phyloP scores from a whole-genome alignment of 1,140 invertebrate genomes.

The Bombus sylvicola region DNA sequence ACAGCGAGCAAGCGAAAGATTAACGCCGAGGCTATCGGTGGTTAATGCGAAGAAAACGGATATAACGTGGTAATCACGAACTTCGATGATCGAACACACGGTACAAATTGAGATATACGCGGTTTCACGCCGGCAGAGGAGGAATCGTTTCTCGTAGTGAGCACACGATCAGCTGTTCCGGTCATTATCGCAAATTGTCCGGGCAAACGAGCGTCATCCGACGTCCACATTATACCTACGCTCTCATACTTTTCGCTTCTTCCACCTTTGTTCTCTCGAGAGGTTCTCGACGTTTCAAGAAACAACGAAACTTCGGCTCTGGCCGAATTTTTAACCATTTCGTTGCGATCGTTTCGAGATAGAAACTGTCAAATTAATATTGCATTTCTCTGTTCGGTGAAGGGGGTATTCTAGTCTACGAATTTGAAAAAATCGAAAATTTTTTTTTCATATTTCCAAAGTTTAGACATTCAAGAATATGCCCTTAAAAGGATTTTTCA shows the following conservation, averaged over 20 bases:
- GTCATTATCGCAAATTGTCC: constrained; percentile 45
- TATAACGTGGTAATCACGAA: background rate
- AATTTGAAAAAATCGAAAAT: too few relatives aligned
- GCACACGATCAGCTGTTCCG: constrained; percentile 50
- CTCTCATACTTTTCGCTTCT: constrained; percentile 21
- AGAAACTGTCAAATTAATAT: background rate
- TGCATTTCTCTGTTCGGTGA: background rate
- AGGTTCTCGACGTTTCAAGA: background rate
- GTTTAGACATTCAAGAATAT: too few relatives aligned
- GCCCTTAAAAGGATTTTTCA: too few relatives aligned
- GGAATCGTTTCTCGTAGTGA: constrained; percentile 37
- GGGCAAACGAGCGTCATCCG: constrained; percentile 54
- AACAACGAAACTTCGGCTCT: background rate
- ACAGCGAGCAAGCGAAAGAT: background rate
- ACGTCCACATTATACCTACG: constrained; percentile 49
- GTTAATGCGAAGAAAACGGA: background rate
- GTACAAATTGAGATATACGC: background rate
- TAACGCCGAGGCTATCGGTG: background rate
- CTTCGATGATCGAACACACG: background rate
- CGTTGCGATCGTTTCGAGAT: background rate
- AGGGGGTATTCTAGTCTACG: too few relatives aligned
- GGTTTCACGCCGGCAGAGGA: constrained; percentile 32
- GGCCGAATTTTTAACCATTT: background rate
- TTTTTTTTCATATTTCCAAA: too few relatives aligned
- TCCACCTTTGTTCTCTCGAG: constrained; percentile 12